These are phyloP conservation scores for Cynaeus angustus DNA, from an alignment of 2,888 invertebrate species.

Conservation along the genomic window DNA sequence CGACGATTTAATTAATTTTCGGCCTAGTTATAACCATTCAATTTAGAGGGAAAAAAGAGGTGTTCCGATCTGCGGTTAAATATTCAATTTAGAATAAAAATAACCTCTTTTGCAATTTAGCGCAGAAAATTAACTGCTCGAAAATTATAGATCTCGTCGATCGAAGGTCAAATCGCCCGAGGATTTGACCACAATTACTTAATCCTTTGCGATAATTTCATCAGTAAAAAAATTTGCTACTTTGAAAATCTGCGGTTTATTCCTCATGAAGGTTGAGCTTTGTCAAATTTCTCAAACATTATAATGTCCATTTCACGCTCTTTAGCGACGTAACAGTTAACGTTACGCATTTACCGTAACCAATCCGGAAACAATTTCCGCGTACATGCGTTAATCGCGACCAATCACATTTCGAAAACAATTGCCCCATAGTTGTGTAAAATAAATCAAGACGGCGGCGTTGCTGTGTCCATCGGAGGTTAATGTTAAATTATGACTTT, in stretches of 20 bases:
- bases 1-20: too few relatives aligned
- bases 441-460: slow-evolving; percentile 9
- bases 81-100: neutral
- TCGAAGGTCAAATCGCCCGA: slow-evolving; percentile 24
- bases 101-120: neutral
- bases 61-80: neutral
- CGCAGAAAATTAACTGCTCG: neutral
- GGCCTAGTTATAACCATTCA: too few relatives aligned
- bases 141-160: neutral
- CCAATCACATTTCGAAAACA: slow-evolving; percentile 4
- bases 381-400: slow-evolving; percentile 16
- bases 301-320: slow-evolving; percentile 27
- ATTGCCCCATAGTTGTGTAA: slow-evolving; percentile 5
- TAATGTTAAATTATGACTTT: slow-evolving; percentile 27
- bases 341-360: slow-evolving; percentile 36
- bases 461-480: slow-evolving; percentile 3
- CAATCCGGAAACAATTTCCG: slow-evolving; percentile 36
- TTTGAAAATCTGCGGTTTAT: slow-evolving; percentile 27
- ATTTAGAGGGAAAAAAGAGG: too few relatives aligned
- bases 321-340: slow-evolving; percentile 17
- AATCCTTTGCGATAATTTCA: slow-evolving; percentile 28
- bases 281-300: slow-evolving; percentile 25
- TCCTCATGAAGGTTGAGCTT: slow-evolving; percentile 18
- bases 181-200: slow-evolving; percentile 28
- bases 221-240: slow-evolving; percentile 6